phyloP scores from a whole-genome alignment of 1,140 invertebrate species.

The Drosophila hydei region DNA sequence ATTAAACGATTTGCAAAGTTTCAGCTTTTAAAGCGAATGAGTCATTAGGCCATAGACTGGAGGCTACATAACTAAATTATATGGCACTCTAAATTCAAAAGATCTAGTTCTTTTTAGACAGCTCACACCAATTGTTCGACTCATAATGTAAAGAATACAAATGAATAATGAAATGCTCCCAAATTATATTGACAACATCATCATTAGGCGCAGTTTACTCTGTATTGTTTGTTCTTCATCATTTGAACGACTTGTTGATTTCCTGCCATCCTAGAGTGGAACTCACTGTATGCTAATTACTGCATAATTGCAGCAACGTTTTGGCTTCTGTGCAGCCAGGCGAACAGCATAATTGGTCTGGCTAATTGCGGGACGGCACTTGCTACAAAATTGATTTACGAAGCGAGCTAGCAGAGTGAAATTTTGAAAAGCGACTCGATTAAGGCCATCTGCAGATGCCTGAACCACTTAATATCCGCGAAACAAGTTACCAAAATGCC shows the following conservation, averaged over 20 bases:
- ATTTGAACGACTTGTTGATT: neutral
- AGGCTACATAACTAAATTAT: too few relatives aligned
- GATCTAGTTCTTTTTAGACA: too few relatives aligned
- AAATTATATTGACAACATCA: too few relatives aligned
- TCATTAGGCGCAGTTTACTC: too few relatives aligned
- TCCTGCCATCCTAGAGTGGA: slow-evolving; percentile 25
- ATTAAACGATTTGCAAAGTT: neutral
- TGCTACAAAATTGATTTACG: slow-evolving; percentile 31
- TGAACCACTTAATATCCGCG: slow-evolving; percentile 64
- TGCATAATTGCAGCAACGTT: slow-evolving; percentile 63
- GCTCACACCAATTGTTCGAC: too few relatives aligned
- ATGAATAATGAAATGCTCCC: too few relatives aligned
- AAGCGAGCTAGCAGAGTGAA: slow-evolving; percentile 28
- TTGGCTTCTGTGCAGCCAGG: slow-evolving; percentile 49
- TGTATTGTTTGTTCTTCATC: neutral
- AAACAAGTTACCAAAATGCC: slow-evolving; percentile 10
- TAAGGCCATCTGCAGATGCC: slow-evolving; percentile 46
- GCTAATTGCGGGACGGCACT: slow-evolving; percentile 27
- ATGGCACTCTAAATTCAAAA: too few relatives aligned
- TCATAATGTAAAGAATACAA: too few relatives aligned
- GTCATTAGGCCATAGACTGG: slow-evolving; percentile 25
- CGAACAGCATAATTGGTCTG: slow-evolving; percentile 6
- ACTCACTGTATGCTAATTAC: slow-evolving; percentile 76
- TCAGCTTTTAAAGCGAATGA: neutral
- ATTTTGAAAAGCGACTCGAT: slow-evolving; percentile 13